Conservation (phyloP, 1,140 invertebrate species). For the Pemphigus obesinymphae region DNA sequence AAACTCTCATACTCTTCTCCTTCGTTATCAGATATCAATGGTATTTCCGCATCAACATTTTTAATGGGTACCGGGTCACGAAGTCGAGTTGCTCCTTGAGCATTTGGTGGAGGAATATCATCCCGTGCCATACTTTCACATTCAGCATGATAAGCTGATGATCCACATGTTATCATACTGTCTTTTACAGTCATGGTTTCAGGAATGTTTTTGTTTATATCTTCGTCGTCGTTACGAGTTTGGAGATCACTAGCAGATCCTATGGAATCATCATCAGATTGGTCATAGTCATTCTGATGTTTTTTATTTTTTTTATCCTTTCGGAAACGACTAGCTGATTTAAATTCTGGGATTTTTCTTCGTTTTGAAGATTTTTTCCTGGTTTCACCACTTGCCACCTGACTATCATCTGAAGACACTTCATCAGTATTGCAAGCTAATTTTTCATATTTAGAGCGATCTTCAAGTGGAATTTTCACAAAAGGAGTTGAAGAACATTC, state of each 20-base stretch:
- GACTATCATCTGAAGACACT: slow-evolving; percentile 57
- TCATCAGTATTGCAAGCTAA: slow-evolving; percentile 58
- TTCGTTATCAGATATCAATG: slow-evolving; percentile 73
- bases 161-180: slow-evolving; percentile 62
- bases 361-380: slow-evolving; percentile 33
- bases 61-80: slow-evolving; percentile 61
- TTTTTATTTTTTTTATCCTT: slow-evolving; percentile 34
- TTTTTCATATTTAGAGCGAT: slow-evolving; percentile 76
- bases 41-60: slow-evolving; percentile 73
- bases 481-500: slow-evolving; percentile 54
- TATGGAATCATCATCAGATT: slow-evolving; percentile 64
- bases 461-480: slow-evolving; percentile 62
- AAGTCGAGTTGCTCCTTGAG: slow-evolving; percentile 47
- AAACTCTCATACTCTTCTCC: slow-evolving; percentile 57
- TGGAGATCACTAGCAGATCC: slow-evolving; percentile 69
- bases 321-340: slow-evolving; percentile 30
- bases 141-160: slow-evolving; percentile 67
- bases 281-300: slow-evolving; percentile 25
- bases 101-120: slow-evolving; percentile 47
- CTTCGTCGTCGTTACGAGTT: slow-evolving; percentile 57
- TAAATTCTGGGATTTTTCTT: slow-evolving; percentile 35
- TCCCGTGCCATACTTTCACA: slow-evolving; percentile 57
- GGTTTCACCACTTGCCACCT: slow-evolving; percentile 21
- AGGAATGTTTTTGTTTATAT: slow-evolving; percentile 49
- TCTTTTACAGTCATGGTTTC: slow-evolving; percentile 61